A percentile compares a stretch with the other conserved stretches of the same genome.
phyloP scores from a whole-genome alignment of 2,113 vertebrate species.

The Lasiurus cinereus region DNA sequence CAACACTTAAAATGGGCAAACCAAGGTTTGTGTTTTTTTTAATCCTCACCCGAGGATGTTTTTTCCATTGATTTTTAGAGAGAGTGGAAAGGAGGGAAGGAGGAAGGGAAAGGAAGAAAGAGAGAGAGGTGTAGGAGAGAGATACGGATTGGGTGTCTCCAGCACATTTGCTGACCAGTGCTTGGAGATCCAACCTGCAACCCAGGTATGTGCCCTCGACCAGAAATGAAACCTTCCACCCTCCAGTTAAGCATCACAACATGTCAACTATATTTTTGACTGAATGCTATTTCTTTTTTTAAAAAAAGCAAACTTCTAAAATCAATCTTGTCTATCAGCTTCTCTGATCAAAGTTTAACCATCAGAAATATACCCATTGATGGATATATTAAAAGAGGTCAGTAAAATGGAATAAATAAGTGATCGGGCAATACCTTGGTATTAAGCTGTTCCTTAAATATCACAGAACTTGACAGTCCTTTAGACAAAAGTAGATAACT shows the following conservation, averaged over 20 bases:
- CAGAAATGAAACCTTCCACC: no score
- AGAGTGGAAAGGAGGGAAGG: no score
- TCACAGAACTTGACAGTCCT: neutral
- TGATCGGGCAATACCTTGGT: no score
- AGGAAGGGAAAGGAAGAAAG: no score
- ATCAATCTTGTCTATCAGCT: neutral
- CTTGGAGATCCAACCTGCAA: no score
- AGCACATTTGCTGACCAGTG: no score
- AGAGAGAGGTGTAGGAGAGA: no score
- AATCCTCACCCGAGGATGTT: no score
- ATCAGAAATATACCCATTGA: neutral
- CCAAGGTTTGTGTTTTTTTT: no score
- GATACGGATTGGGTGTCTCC: no score
- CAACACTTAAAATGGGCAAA: neutral
- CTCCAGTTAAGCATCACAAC: neutral
- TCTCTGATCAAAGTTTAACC: neutral
- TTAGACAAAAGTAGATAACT: neutral
- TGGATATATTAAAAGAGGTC: neutral
- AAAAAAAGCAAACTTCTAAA: neutral
- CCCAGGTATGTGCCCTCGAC: no score
- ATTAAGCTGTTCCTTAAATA: neutral
- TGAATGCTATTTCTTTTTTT: neutral
- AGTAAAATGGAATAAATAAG: neutral
- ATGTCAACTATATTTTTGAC: neutral
- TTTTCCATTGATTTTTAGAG: no score